Evolutionary conservation across 2,797 vertebrate genomes (phyloP).

Genomic region (Sorex maritimensis): DNA sequence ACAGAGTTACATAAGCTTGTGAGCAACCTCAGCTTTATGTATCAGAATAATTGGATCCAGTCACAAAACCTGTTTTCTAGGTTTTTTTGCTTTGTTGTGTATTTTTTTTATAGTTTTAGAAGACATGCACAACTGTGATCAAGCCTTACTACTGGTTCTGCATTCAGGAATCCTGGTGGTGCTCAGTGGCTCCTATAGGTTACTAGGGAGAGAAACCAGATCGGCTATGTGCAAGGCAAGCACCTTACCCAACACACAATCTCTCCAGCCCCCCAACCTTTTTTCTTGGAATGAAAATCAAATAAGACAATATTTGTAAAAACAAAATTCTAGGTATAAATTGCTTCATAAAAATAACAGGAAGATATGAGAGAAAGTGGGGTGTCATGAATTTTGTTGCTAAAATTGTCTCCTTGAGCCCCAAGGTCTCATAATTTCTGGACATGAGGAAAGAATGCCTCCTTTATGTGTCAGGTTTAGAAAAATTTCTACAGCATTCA

Average conservation of each 20-base stretch:
- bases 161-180: too few species aligned
- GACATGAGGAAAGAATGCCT: not conserved
- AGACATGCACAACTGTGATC: too few species aligned
- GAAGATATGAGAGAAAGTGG: not conserved
- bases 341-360: not conserved
- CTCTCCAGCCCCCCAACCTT: not conserved
- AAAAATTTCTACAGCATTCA: rapidly evolving
- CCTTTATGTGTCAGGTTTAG: not conserved
- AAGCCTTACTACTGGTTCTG: too few species aligned
- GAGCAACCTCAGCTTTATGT: not conserved
- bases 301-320: not conserved
- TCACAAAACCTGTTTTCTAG: not conserved
- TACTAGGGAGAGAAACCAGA: too few species aligned
- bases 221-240: not conserved
- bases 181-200: too few species aligned
- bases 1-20: not conserved
- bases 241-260: not conserved
- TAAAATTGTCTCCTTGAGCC: not conserved
- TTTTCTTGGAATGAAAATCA: not conserved
- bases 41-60: not conserved
- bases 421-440: not conserved
- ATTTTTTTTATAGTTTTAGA: too few species aligned
- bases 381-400: not conserved
- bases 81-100: too few species aligned
- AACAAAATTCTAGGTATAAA: not conserved